Evolutionary conservation across 2,113 vertebrate genomes (phyloP), one percentile per base, ranked within the genome.

Genomic region (Clinocottus analis): DNA sequence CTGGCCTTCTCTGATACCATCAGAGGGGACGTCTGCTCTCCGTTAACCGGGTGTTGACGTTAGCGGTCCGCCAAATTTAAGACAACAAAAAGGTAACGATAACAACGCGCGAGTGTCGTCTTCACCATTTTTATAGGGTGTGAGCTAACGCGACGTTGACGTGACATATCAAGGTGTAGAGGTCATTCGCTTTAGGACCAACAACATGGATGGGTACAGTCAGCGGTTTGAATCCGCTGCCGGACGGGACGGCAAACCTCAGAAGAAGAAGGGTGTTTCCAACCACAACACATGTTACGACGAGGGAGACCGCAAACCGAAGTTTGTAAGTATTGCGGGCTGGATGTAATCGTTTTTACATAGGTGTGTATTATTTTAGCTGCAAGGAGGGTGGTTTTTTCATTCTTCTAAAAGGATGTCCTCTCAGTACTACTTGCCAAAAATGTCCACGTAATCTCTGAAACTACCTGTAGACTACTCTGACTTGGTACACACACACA

Each of bases 321-420:
- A 95, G 58, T 95, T 95, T 91, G 95, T 95, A 86, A 95, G 95
- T 95, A 85, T 76, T 51, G 17, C 59, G 39, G 0, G 19, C 10
- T 16, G 1, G 14, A 8, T 2, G 7, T 1, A 35, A 25, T 41
- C 0, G 4, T 45, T 35, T 37, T 8, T 35, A 33, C 13, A 13
- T 76, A 39, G 8, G 0, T 39, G 1, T 39, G 10, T 41, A 41
- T 45, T 41, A 17, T 17, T 68, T 9, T 21, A 41, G 11, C n/a
- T 49, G 23, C 35, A 27, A 14, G 14, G 3, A 3, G 35, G 35
- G 9, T 1, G 2, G 14, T 35, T 47, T 19, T 29, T 27, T 23
- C 4, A 23, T 29, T 16, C 56, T 45, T 33, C 5, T 4, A 14
- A 23, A n/a, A 49, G 21, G 29, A 33, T 25, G 29, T 12, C 12